A percentile compares a stretch with the other conserved stretches of the same genome.
These are phyloP conservation scores for Hystrix brachyura DNA, from an alignment of 2,113 vertebrate species.

Conservation along the genomic window DNA sequence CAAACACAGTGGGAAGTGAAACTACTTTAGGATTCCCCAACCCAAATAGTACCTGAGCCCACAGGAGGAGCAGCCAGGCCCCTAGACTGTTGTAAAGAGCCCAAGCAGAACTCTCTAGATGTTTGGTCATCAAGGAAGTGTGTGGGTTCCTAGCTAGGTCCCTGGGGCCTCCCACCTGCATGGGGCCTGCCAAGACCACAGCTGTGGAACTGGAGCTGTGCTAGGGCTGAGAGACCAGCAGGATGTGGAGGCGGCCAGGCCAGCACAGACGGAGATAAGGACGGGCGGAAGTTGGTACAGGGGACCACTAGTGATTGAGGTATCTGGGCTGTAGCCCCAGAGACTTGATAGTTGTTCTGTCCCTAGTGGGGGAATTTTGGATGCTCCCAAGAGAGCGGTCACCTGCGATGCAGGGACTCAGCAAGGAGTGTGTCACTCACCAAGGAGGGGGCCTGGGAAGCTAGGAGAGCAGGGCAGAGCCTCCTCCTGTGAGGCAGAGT, in stretches of 20 bases:
- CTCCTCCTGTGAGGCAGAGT: neutral
- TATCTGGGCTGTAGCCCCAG: neutral
- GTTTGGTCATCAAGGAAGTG: neutral
- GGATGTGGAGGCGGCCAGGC: neutral
- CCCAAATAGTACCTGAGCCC: neutral
- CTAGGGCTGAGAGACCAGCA: neutral
- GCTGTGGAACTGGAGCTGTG: neutral
- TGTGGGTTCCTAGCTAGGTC: neutral
- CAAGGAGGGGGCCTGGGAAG: no score
- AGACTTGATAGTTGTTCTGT: neutral
- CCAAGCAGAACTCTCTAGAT: neutral
- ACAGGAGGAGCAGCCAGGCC: neutral
- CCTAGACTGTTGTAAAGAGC: neutral
- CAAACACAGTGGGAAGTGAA: neutral
- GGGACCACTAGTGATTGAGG: neutral
- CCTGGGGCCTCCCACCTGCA: fast-evolving
- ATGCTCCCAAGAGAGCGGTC: no score
- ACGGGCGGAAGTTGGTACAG: neutral
- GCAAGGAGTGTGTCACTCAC: neutral
- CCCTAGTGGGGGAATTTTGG: neutral
- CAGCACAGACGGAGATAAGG: neutral
- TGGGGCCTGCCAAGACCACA: neutral
- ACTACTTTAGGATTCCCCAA: neutral
- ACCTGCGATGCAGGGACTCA: neutral
- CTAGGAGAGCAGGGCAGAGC: neutral